These are phyloP conservation scores for Anoncus sp. DNA, from an alignment of 2,888 invertebrate species.

Conservation along the genomic window DNA sequence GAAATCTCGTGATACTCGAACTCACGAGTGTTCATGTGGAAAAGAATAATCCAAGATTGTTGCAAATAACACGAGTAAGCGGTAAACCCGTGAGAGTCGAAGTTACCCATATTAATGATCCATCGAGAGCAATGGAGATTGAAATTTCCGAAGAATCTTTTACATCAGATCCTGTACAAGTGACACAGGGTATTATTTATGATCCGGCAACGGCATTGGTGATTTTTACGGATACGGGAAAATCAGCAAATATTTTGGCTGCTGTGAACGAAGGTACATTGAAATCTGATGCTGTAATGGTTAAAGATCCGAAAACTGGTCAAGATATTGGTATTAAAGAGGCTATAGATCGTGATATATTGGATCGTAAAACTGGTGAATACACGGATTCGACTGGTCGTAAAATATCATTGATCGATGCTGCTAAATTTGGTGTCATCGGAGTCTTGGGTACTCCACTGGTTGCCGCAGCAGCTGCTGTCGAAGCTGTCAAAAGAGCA, in stretches of 20 bases:
- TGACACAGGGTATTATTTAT: conserved; percentile 90
- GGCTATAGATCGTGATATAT: conserved; percentile 90
- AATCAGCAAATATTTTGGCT: conserved; percentile 89
- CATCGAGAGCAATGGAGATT: conserved; percentile 82
- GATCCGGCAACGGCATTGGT: conserved; percentile 91
- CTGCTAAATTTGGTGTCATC: conserved; percentile 91
- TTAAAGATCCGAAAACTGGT: conserved; percentile 89
- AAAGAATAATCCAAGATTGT: conserved; percentile 85
- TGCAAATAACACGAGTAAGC: conserved; percentile 89
- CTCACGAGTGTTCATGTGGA: conserved; percentile 83
- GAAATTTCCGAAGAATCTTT: conserved; percentile 83
- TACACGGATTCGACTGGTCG: conserved; percentile 88
- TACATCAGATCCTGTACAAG: conserved; percentile 88
- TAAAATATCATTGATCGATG: conserved; percentile 89
- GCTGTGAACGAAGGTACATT: conserved; percentile 92
- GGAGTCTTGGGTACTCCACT: conserved; percentile 91
- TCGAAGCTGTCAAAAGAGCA: conserved; percentile 86
- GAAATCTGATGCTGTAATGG: conserved; percentile 87
- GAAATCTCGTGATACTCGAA: conserved; percentile 87
- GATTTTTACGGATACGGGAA: conserved; percentile 89
- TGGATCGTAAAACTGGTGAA: conserved; percentile 89
- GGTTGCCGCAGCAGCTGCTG: conserved; percentile 88
- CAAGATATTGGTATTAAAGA: conserved; percentile 88
- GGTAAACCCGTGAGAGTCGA: conserved; percentile 90
- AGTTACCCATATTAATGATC: conserved; percentile 85